Evolutionary conservation across 2,888 invertebrate genomes (phyloP), one percentile per base, ranked within the genome.

Genomic region (Dasysyrphus tricinctus): DNA sequence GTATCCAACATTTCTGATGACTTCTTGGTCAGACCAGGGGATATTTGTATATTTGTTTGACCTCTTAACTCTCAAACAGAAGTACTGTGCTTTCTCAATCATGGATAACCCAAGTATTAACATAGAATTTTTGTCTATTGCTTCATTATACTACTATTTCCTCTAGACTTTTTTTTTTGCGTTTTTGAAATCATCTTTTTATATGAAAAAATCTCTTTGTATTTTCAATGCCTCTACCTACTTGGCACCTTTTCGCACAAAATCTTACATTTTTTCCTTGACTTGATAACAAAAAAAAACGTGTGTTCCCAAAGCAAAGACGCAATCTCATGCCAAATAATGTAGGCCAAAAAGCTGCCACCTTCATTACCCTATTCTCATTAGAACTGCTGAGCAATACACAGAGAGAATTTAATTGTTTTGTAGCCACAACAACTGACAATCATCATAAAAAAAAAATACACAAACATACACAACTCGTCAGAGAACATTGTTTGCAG

Each of bases 371-470:
- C 61, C 42, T 61, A 61, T 61, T 61, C 61, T 61, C 61, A 61
- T 61, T 61, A 42, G 24, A 57, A 11, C 34, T 34, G 16, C 34
- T 34, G 16, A 34, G 6, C 47, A 19, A 37, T 19, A 51, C 19
- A 59, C 14, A 24, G 6, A 59, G 19, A 37, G 32, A 47, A n/a
- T 44, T 44, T 69, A 76, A 69, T 76, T 44, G 37, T 69, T 76
- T 57, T 69, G 37, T 39, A 49, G 57, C 76, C 57, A 59, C 57
- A 56, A 56, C 19, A 39, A 67, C 47, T 76, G 57, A 76, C 67
- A 76, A 54, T 69, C 67, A 49, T 29, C 7, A 61, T 61, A 49
- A 49, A 49, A n/a, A 54, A 59, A 69, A 69, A 11, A 51, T 9
- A 32, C 47, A 32, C 63, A 57, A 57, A 34, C 19, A 12, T 32